Base-by-base conservation (phyloP, 2,888 invertebrate genomes). In the Catocala fraxini region DNA sequence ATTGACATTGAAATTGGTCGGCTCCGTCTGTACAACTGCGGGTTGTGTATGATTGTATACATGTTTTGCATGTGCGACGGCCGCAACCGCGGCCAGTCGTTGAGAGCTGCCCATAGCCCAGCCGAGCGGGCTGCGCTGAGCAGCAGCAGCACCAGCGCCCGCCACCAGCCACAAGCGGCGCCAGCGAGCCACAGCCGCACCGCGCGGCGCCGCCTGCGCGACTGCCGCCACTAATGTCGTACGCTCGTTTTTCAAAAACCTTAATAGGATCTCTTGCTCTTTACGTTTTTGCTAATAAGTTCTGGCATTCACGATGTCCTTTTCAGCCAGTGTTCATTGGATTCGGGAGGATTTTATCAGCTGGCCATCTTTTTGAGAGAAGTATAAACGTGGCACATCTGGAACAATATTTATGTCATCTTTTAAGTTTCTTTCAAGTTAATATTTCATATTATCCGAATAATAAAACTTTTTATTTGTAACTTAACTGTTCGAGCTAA, bases 51-150 rank as follows among this genome's bases (percentile, higher is more conserved):
- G 84, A 86, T 95, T 94, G 85, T 90, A 89, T 77, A 87, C 88
- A 77, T 93, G 92, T 65, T 84, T 84, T 51, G 88, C 88, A 69
- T 95, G 94, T 15, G 94, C 89, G 62, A 92, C 89, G 48, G 95
- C 94, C 79, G 95, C 92, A 68, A 95, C 89, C 63, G 95, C 94
- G 78, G 96, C 96, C 77, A 96, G 92, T 79, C 95, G 94, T 89
- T 96, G 93, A 57, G 93, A 95, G 93, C 96, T 94, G 84, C 96
- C 96, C 96, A 96, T 96, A 87, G 95, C 95, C 95, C 95, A 95
- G 89, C 93, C 90, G 81, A 94, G 91, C 69, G 94, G 94, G 89
- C 93, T 94, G 74, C 92, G 92, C 84, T 94, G 94, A 59, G 93
- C 93, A 66, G 86, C 84, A 74, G 82, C 91, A 56, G 83, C 87